These are phyloP conservation scores for Paratilapia polleni DNA, from an alignment of 2,113 vertebrate species.

Conservation along the genomic window DNA sequence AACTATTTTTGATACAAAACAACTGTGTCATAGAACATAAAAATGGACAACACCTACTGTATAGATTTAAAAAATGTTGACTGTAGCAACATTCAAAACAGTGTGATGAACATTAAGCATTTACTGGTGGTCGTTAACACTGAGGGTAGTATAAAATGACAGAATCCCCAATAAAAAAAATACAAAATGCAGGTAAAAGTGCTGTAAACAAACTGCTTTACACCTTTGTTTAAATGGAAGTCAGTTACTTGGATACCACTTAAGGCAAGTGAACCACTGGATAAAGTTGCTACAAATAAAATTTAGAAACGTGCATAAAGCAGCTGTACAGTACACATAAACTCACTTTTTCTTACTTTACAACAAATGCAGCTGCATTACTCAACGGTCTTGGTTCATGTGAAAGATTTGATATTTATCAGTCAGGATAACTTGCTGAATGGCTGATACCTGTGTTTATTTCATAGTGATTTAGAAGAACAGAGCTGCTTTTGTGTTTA, in stretches of 20 bases:
- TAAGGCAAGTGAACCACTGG: conserved; percentile 59
- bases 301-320: conserved; percentile 24
- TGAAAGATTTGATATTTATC: neutral
- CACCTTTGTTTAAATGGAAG: conserved; percentile 41
- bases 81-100: conserved; percentile 36
- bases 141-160: conserved; percentile 59
- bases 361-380: conserved; percentile 22
- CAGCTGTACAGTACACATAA: conserved; percentile 23
- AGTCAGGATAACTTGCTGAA: neutral
- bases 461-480: conserved; percentile 6
- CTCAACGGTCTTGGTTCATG: neutral
- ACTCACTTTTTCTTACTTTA: neutral
- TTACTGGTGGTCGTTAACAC: conserved; percentile 32
- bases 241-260: conserved; percentile 37
- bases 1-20: conserved; percentile 55
- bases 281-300: conserved; percentile 61
- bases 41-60: conserved; percentile 29
- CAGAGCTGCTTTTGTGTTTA: conserved; percentile 36
- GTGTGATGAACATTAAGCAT: conserved; percentile 31
- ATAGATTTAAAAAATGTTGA: conserved; percentile 21
- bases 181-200: conserved; percentile 65
- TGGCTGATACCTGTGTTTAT: neutral
- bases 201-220: conserved; percentile 60
- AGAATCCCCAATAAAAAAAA: conserved; percentile 30
- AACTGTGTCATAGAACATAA: conserved; percentile 29